Evolutionary conservation across 35 echinoderm and acorn worm genomes (phyloP).

Genomic region (Heliocidaris tuberculata): DNA sequence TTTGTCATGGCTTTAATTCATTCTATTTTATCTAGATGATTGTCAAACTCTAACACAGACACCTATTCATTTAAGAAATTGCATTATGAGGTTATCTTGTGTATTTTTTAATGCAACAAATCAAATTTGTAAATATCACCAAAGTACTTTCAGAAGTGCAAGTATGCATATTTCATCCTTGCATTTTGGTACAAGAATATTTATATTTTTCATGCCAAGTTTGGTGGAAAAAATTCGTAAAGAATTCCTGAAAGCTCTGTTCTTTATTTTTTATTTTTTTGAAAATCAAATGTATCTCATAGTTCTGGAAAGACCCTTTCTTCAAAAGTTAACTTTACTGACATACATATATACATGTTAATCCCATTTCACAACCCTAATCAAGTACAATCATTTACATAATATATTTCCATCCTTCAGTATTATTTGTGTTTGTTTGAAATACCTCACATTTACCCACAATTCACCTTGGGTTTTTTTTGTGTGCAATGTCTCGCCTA

Average conservation of each 20-base stretch:
- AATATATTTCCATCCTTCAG: background rate
- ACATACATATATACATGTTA: too few species aligned
- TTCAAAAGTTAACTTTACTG: too few species aligned
- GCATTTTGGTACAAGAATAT: background rate
- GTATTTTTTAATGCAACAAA: too few species aligned
- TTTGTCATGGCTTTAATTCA: too few species aligned
- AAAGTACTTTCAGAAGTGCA: too few species aligned
- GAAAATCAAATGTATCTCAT: background rate
- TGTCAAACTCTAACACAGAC: too few species aligned
- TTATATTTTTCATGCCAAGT: too few species aligned
- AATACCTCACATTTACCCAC: background rate
- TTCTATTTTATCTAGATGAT: too few species aligned
- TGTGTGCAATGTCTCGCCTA: background rate
- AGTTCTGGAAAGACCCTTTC: background rate
- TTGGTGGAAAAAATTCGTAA: too few species aligned
- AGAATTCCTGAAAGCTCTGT: too few species aligned
- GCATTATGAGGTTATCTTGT: background rate
- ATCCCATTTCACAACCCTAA: background rate
- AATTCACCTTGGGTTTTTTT: background rate
- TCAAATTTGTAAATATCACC: too few species aligned
- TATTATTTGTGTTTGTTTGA: background rate
- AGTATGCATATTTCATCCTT: background rate
- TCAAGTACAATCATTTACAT: background rate
- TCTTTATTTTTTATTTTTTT: too few species aligned
- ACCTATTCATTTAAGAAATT: background rate